phyloP scores from a whole-genome alignment of 2,113 vertebrate genomes.

The Archilochus colubris region DNA sequence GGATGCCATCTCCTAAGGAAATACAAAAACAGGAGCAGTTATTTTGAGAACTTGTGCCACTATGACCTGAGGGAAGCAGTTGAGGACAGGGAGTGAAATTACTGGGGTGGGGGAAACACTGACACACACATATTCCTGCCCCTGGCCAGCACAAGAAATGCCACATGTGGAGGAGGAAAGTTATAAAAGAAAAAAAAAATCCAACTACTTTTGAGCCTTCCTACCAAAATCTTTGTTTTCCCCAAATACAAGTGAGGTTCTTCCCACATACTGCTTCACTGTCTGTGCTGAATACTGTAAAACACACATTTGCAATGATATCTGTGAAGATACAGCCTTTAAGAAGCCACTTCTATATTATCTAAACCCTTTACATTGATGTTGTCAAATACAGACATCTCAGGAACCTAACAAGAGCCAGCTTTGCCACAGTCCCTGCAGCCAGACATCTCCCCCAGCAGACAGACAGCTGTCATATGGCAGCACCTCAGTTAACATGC shows the following conservation, averaged over 20 bases:
- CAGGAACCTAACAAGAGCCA: not conserved
- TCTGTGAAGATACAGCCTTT: not conserved
- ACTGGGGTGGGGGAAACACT: not conserved
- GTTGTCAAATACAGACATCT: not conserved
- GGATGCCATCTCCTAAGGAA: not conserved
- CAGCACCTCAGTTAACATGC: not conserved
- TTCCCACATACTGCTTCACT: not conserved
- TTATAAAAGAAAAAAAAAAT: not conserved
- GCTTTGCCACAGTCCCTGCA: not conserved
- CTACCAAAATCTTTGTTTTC: not conserved
- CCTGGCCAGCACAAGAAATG: not conserved
- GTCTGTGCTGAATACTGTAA: not conserved
- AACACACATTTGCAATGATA: not conserved
- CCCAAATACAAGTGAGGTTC: not conserved
- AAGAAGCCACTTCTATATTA: not conserved
- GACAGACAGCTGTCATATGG: not conserved
- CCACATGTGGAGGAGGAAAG: accelerated
- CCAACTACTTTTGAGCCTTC: not conserved
- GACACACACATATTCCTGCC: not conserved
- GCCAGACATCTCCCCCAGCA: not conserved
- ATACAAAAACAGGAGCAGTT: not conserved
- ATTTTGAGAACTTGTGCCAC: not conserved
- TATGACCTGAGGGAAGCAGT: accelerated
- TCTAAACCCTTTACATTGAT: accelerated
- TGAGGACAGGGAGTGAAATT: not conserved